Conservation (phyloP, 2,797 vertebrate species). For the Ceyx erithaca region DNA sequence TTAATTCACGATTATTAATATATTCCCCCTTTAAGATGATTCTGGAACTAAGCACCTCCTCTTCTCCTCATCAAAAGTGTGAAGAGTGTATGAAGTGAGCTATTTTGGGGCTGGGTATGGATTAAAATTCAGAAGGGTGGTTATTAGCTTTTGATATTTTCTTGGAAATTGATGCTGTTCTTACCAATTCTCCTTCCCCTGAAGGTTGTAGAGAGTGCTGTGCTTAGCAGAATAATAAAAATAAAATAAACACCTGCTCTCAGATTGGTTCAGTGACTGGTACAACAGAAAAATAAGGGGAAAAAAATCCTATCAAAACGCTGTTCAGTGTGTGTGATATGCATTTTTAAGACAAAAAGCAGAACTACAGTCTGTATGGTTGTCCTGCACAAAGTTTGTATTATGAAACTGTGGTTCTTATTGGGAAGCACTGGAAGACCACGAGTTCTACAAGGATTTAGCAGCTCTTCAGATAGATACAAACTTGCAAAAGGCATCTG, state of each 20-base stretch:
- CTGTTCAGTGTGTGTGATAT: not conserved
- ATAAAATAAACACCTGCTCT: slow-evolving; percentile 78
- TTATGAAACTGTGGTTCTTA: not conserved
- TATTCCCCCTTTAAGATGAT: not conserved
- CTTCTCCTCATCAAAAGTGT: not conserved
- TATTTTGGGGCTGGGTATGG: slow-evolving; percentile 66
- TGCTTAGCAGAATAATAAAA: slow-evolving; percentile 89
- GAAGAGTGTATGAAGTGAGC: slow-evolving; percentile 3
- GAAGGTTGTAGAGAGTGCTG: slow-evolving; percentile 88
- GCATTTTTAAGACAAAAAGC: not conserved
- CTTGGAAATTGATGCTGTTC: slow-evolving; percentile 54
- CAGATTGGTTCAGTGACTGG: slow-evolving; percentile 86
- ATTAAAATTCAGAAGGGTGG: slow-evolving; percentile 78
- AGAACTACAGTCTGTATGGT: not conserved
- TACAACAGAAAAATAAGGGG: slow-evolving; percentile 51
- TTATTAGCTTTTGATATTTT: slow-evolving; percentile 80
- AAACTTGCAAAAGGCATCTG: not conserved
- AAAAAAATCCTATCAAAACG: slow-evolving; percentile 38
- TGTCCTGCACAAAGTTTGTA: not conserved
- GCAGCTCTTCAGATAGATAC: not conserved
- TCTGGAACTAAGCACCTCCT: slow-evolving; percentile 1
- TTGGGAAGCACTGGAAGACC: not conserved
- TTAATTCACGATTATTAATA: not conserved
- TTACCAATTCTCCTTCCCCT: slow-evolving; percentile 77
- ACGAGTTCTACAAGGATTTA: not conserved